Percentiles rank a stretch among this genome's conserved stretches.
These are phyloP conservation scores for Oreonectes daqikongensis DNA, from an alignment of 2,797 vertebrate species.

Conservation along the genomic window DNA sequence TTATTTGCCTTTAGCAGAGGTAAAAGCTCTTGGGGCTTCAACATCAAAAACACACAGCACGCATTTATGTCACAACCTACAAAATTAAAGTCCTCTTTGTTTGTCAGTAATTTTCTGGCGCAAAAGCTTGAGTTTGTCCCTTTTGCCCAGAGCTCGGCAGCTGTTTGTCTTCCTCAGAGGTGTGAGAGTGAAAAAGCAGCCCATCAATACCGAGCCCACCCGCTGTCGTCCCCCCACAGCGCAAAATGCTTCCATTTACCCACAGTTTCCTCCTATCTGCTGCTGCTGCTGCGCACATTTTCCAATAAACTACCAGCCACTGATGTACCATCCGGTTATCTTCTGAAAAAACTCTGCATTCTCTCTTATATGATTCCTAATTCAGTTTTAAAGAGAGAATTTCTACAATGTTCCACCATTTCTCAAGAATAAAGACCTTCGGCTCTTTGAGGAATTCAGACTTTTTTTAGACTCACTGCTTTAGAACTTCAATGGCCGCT, in stretches of 20 bases:
- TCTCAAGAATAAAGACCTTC: background rate
- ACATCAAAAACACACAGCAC: background rate
- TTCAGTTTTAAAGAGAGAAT: background rate
- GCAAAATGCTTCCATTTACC: conserved; percentile 14
- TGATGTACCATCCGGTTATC: background rate
- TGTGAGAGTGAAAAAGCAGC: background rate
- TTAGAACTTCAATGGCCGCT: background rate
- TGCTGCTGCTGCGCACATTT: background rate
- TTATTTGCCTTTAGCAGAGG: no score
- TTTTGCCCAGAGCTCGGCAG: background rate
- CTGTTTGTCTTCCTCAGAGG: background rate
- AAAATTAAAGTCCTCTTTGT: background rate
- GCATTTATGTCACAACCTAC: background rate
- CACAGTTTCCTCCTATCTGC: background rate
- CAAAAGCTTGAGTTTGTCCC: background rate
- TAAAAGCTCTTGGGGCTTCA: no score
- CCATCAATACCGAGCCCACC: background rate
- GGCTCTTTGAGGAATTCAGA: background rate
- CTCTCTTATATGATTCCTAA: background rate
- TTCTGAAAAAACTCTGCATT: background rate
- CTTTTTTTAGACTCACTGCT: background rate
- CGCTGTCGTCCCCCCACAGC: background rate
- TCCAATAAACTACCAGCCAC: background rate
- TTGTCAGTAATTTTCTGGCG: background rate
- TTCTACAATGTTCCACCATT: background rate